Evolutionary conservation across 2,113 vertebrate species (phyloP).

Genomic region (Malurus melanocephalus): DNA sequence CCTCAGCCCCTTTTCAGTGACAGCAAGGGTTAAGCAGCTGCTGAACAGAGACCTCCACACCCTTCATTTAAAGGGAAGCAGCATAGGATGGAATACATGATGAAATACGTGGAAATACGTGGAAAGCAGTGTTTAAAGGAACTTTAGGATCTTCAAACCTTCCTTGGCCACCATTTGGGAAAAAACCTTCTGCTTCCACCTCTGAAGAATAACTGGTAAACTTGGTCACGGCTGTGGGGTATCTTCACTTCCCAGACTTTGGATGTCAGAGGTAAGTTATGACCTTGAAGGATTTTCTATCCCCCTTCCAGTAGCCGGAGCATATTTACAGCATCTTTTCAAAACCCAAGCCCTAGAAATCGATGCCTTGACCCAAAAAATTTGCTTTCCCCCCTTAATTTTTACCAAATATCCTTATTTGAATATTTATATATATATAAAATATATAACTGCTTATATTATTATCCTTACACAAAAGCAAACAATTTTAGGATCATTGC

Average conservation of each 20-base stretch:
- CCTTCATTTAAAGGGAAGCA: neutral
- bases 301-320: neutral
- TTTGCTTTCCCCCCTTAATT: neutral
- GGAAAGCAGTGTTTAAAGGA: neutral
- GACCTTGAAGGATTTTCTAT: neutral
- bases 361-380: neutral
- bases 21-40: neutral
- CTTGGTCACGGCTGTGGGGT: neutral
- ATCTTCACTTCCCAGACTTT: neutral
- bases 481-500: neutral
- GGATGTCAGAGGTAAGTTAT: neutral
- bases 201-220: neutral
- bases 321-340: neutral
- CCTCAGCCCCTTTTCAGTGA: accelerated
- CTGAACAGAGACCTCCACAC: neutral
- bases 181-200: neutral
- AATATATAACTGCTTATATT: neutral
- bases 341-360: neutral
- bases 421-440: too few species aligned
- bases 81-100: neutral
- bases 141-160: neutral
- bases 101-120: neutral
- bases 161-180: neutral
- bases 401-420: neutral
- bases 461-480: neutral